Evolutionary conservation across 2,113 vertebrate species (phyloP).

Genomic region (Ammodramus savannarum): DNA sequence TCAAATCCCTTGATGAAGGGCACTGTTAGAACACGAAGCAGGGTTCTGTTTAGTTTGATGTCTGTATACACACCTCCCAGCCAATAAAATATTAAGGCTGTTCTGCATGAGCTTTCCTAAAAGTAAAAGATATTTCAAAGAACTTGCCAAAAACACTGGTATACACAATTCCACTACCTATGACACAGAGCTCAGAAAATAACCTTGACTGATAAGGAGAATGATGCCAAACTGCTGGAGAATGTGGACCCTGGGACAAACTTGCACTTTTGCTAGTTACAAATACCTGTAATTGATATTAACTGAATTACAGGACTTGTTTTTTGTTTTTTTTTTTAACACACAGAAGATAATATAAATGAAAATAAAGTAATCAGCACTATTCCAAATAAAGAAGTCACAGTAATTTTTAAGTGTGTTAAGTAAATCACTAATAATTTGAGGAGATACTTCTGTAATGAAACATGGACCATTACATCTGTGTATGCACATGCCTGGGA

Average conservation of each 20-base stretch:
- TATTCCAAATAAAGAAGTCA: background rate
- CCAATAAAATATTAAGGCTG: background rate
- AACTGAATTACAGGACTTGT: background rate
- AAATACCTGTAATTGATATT: background rate
- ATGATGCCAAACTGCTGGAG: background rate
- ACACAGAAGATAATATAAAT: background rate
- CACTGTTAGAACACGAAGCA: background rate
- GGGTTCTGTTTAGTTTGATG: background rate
- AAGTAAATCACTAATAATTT: background rate
- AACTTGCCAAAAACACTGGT: background rate
- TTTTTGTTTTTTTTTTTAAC: background rate
- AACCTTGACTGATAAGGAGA: background rate
- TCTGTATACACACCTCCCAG: background rate
- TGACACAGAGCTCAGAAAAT: background rate
- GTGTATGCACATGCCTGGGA: background rate
- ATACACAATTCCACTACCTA: background rate
- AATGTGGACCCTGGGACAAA: background rate
- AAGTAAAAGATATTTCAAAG: background rate
- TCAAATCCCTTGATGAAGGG: background rate
- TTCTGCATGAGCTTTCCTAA: background rate
- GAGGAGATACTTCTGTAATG: background rate
- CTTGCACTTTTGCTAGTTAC: background rate
- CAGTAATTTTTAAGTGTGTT: background rate
- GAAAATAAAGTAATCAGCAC: background rate
- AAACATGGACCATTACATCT: background rate